Evolutionary conservation across 1,140 invertebrate species (phyloP), one percentile per base, ranked within the genome.

Genomic region (Maconellicoccus hirsutus): DNA sequence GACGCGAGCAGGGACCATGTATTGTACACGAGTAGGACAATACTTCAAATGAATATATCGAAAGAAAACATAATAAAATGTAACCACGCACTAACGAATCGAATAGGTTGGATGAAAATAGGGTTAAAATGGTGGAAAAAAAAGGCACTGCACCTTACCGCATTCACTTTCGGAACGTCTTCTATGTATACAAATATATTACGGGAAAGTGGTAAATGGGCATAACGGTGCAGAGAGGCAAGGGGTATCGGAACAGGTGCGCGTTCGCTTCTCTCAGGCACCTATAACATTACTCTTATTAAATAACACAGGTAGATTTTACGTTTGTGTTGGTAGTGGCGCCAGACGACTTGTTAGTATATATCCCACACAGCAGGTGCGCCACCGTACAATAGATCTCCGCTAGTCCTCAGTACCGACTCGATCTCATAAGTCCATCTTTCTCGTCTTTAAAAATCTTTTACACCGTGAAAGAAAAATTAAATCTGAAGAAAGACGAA

Each of bases 281-380:
- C 42, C 42, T 52, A 52, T 52, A 52, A 52, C 42, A 52, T 52
- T 52, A 52, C 42, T 52, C 42, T 52, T 52, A 52, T 52, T 52
- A 52, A 52, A 52, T 52, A 52, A 52, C n/a, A 52, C 42, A 52
- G 42, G 42, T 52, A 52, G n/a, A 23, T 16, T 4, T 8, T 25
- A 23, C 21, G 22, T 66, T 66, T 66, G 61, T 66, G 25, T 66
- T 66, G 61, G 61, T 66, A 66, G 25, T 26, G 61, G 61, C 61
- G 61, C 61, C 61, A 66, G 61, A 66, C 61, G 61, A 66, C 25
- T 66, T 66, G 61, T 66, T 66, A 66, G 61, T 66, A 66, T 66
- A 66, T 25, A 26, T 66, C 61, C 61, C 61, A 66, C 61, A 66
- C 61, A 66, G 61, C 61, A 66, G 61, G 61, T 66, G 61, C 61